These are phyloP conservation scores for Cherax destructor DNA, from an alignment of 1,140 invertebrate species.

Conservation along the genomic window DNA sequence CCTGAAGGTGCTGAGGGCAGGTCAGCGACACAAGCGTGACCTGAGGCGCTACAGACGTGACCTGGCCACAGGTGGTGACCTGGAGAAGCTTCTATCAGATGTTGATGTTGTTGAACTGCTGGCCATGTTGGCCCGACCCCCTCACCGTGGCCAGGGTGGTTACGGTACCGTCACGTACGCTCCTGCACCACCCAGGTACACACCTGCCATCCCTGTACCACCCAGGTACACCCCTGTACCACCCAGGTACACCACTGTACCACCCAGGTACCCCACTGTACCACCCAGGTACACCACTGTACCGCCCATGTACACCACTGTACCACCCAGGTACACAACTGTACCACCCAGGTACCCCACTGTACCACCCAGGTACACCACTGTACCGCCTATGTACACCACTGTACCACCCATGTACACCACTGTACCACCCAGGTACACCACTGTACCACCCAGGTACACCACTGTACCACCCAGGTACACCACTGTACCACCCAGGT, in stretches of 20 bases:
- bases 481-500: no score
- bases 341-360: neutral
- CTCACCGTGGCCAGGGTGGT: neutral
- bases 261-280: neutral
- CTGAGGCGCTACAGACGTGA: neutral
- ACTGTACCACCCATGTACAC: no score
- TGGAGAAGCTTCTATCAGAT: conserved; percentile 39
- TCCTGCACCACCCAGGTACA: conserved; percentile 36
- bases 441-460: no score
- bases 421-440: no score
- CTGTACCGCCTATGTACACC: no score
- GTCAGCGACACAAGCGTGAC: conserved; percentile 26
- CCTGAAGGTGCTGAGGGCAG: conserved; percentile 19
- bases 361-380: no score
- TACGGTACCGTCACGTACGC: conserved; percentile 40
- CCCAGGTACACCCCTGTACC: no score
- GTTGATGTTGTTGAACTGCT: conserved; percentile 51
- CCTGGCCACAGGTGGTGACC: neutral
- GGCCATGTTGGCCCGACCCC: conserved; percentile 8
- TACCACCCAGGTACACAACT: neutral
- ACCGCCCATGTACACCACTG: no score
- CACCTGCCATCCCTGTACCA: neutral
- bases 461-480: no score
- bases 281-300: no score
- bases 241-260: neutral